These are phyloP conservation scores for Cryptops parisi DNA, from an alignment of 2,888 invertebrate species.

Conservation along the genomic window DNA sequence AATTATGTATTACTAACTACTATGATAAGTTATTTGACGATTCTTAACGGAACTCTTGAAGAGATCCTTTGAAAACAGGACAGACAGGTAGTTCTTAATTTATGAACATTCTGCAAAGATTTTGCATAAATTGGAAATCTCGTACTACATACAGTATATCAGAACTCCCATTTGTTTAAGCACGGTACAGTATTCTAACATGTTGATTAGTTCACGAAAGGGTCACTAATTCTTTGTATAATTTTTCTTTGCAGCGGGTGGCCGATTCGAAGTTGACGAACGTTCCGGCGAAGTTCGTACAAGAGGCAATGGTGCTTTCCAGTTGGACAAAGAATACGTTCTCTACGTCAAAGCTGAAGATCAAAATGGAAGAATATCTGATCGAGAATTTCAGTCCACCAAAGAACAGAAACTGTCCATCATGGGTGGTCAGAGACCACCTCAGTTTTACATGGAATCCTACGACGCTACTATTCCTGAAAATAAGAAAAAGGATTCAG, in stretches of 20 bases:
- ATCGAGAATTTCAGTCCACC: conserved; percentile 74
- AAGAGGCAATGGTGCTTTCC: conserved; percentile 77
- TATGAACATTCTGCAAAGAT: too few relatives aligned
- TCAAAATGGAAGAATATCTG: conserved; percentile 84
- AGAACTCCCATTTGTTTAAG: too few relatives aligned
- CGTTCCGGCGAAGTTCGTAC: conserved; percentile 84
- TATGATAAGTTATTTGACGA: too few relatives aligned
- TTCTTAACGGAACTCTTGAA: too few relatives aligned
- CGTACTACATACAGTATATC: too few relatives aligned
- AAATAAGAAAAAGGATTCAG: conserved; percentile 91
- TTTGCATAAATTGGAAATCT: too few relatives aligned
- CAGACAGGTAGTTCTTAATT: too few relatives aligned
- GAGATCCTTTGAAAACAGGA: too few relatives aligned
- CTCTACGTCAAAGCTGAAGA: conserved; percentile 92
- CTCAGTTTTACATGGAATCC: conserved; percentile 91
- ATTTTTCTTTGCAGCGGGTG: conserved; percentile 37
- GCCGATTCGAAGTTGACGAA: conserved; percentile 71
- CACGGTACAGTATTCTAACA: too few relatives aligned
- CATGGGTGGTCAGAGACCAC: conserved; percentile 92
- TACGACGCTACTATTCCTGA: conserved; percentile 94
- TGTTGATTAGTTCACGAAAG: too few relatives aligned
- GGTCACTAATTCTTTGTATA: not conserved
- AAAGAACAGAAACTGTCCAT: conserved; percentile 83
- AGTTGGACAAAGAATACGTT: conserved; percentile 91
- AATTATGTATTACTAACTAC: too few relatives aligned